A percentile compares a stretch with the other conserved stretches of the same genome.
These are phyloP conservation scores for Drosophila bifasciata DNA, from an alignment of 1,140 invertebrate genomes.

Conservation along the genomic window DNA sequence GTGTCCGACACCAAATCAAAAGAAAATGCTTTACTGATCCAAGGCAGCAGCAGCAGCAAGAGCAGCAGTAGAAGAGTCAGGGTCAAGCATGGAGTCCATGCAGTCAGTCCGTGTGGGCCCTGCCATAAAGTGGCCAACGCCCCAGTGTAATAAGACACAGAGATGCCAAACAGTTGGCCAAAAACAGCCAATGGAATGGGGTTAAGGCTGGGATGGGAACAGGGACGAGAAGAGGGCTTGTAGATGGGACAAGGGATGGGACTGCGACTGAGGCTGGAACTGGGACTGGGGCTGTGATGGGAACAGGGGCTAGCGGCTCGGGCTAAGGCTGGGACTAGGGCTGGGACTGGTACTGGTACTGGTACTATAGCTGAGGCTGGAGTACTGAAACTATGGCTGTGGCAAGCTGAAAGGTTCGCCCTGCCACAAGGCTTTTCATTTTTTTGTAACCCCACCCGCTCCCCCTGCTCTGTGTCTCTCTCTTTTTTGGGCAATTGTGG, in stretches of 20 bases:
- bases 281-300: too few species aligned
- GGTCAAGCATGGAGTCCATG: background rate
- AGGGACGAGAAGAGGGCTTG: background rate
- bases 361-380: too few species aligned
- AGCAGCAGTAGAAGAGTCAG: background rate
- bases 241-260: too few species aligned
- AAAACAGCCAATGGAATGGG: background rate
- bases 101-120: background rate
- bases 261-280: too few species aligned
- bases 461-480: background rate
- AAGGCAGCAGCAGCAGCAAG: background rate
- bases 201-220: background rate
- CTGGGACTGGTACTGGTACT: too few species aligned
- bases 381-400: too few species aligned
- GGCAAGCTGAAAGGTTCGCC: constrained; percentile 16
- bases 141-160: constrained; percentile 64
- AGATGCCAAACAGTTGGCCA: constrained; percentile 7
- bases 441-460: too few species aligned
- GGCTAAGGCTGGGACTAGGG: too few species aligned
- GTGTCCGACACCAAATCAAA: constrained; percentile 37
- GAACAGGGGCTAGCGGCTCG: too few species aligned
- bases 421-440: constrained; percentile 39
- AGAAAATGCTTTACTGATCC: constrained; percentile 14
- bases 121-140: constrained; percentile 59
- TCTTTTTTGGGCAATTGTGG: constrained; percentile 55